A percentile compares a stretch with the other conserved stretches of the same genome.
These are phyloP conservation scores for Squalus acanthias DNA, from an alignment of 2,797 vertebrate species.

Conservation along the genomic window DNA sequence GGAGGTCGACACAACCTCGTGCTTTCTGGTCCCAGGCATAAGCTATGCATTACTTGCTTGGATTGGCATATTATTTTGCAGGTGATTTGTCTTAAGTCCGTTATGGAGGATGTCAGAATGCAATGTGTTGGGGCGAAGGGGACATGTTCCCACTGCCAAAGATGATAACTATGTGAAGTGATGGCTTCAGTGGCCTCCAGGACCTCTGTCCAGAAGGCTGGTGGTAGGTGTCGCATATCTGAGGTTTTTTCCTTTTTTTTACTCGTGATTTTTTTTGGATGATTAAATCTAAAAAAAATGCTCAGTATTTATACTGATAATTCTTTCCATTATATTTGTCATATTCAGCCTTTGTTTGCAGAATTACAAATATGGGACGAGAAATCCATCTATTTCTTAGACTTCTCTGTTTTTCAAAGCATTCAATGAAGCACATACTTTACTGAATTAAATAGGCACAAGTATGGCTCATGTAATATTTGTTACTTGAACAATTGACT, in stretches of 20 bases:
- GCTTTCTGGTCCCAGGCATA: neutral
- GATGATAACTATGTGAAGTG: neutral
- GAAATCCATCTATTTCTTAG: neutral
- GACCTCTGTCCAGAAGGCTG: neutral
- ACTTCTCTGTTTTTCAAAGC: neutral
- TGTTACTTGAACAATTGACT: too few relatives aligned
- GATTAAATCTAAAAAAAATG: neutral
- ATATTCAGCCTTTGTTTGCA: neutral
- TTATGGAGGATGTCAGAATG: neutral
- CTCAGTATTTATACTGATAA: neutral
- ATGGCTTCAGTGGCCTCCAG: neutral
- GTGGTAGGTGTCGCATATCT: neutral
- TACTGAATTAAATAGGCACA: neutral
- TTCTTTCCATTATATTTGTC: neutral
- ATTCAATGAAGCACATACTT: neutral
- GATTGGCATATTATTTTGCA: neutral
- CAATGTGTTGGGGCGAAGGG: neutral
- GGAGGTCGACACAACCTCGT: neutral
- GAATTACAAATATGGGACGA: neutral
- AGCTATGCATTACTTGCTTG: neutral
- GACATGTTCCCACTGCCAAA: neutral
- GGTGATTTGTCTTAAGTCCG: neutral
- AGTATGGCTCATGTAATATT: neutral
- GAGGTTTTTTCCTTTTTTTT: neutral
- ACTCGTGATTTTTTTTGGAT: neutral